Evolutionary conservation across 2,797 vertebrate genomes (phyloP), one percentile per base, ranked within the genome.

Genomic region (Sorex maritimensis): DNA sequence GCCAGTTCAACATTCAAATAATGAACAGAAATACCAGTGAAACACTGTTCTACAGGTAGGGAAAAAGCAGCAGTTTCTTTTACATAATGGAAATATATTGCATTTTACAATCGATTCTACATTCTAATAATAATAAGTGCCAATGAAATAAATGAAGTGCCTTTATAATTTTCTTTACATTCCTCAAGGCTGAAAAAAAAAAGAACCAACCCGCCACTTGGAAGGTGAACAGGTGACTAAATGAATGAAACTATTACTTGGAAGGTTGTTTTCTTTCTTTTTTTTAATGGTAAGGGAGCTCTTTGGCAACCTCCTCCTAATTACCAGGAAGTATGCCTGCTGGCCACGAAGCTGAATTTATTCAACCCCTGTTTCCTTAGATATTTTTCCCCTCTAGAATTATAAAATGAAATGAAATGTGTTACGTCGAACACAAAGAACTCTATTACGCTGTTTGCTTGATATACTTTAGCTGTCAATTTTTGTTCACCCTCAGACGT

Each of bases 1-100:
- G 49, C 30, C 91, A 96, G 67, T 75, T 91, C 78, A 85, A 91
- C 63, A 83, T 61, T 95, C 55, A 85, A 93, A 92, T 79, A 94
- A 94, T 77, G 90, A 89, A 71, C 26, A 86, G 44, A 96, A 92
- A 63, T n/a, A 86, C n/a, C 38, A 65, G 10, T 78, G 79, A 81
- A 95, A 92, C 41, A 23, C 23, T 46, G 71, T 63, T 95, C 30
- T 61, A 13, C 49, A 95, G 38, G 81, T 44, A 95, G 67, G 61
- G 92, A 90, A 81, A 79, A 80, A 91, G 41, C n/a, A 86, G 30
- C 28, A 55, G 55, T 92, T 88, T 90, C 90, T 93, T 94, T 92
- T 92, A 81, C 67, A 81, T 80, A 84, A 96, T 91, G 63, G 67
- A 92, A 93, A 85, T 90, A 83, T n/a, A 91, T 13, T 84, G n/a